These are phyloP conservation scores for Chelonia mydas DNA, from an alignment of 2,797 vertebrate species.

Conservation along the genomic window DNA sequence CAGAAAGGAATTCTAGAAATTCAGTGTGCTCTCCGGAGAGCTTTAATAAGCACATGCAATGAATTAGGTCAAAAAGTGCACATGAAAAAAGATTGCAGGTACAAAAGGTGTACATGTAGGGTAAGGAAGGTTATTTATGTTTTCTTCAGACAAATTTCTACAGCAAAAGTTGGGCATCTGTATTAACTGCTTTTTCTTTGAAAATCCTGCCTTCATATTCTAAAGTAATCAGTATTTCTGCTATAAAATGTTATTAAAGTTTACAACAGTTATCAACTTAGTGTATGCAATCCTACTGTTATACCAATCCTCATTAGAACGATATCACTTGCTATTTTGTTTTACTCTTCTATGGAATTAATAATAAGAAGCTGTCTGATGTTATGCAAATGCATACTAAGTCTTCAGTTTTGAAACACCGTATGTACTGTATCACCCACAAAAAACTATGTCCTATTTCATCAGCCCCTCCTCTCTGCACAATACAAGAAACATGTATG, in stretches of 20 bases:
- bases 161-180: not conserved
- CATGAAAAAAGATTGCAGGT: not conserved
- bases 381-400: not conserved
- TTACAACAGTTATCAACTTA: not conserved
- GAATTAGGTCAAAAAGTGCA: not conserved
- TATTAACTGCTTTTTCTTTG: not conserved
- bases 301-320: not conserved
- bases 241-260: not conserved
- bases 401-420: not conserved
- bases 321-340: not conserved
- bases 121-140: not conserved
- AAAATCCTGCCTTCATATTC: not conserved
- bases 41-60: not conserved
- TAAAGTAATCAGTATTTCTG: not conserved
- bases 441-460: not conserved
- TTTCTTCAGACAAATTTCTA: not conserved
- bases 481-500: not conserved
- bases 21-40: not conserved
- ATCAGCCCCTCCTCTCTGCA: not conserved
- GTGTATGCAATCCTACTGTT: not conserved
- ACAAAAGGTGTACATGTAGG: not conserved
- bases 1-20: not conserved
- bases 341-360: not conserved
- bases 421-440: not conserved
- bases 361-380: not conserved